Evolutionary conservation across 2,888 invertebrate genomes (phyloP), one percentile per base, ranked within the genome.

Genomic region (Gerosis bhagava): DNA sequence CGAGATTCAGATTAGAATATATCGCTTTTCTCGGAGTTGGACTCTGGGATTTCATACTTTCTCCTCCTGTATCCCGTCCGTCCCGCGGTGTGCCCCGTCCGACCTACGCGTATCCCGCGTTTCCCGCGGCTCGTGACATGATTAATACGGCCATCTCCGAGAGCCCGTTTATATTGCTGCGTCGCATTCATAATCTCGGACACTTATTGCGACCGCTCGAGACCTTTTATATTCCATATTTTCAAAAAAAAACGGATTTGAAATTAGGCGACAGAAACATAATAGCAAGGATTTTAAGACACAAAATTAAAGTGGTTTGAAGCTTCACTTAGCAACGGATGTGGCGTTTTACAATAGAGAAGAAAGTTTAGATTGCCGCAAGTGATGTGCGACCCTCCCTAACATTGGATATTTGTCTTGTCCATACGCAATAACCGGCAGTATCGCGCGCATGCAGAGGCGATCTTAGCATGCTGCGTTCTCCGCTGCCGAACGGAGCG

Each of bases 1-100:
- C 28, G 35, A 36, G 28, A 36, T 44, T 44, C 36, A 36, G 35
- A 29, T 44, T 36, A 36, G 28, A 21, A 44, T 44, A 37, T 37
- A 45, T 36, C 44, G 44, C 44, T 10, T 15, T 12, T 5, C 15
- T 12, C 15, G 16, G 31, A 17, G 26, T 10, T n/a, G 16, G 19
- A n/a, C n/a, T n/a, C 6, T 28, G 39, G 12, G 28, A 10, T 37
- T 37, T 5, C 21, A 28, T 24, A 11, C 32, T 10, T 25, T 35
- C 22, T 11, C 10, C 42, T n/a, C 19, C 11, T 28, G 13, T 13
- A 21, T 21, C 19, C 39, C 12, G 11, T 16, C 36, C 16, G 21
- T n/a, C 24, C 19, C 34, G 29, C 31, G 32, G 32, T 32, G 32
- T 32, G 24, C 17, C 24, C 17, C 17, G 12, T 21, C 29, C 16